These are phyloP conservation scores for Chloebia gouldiae DNA, from an alignment of 2,113 vertebrate species.

Conservation along the genomic window DNA sequence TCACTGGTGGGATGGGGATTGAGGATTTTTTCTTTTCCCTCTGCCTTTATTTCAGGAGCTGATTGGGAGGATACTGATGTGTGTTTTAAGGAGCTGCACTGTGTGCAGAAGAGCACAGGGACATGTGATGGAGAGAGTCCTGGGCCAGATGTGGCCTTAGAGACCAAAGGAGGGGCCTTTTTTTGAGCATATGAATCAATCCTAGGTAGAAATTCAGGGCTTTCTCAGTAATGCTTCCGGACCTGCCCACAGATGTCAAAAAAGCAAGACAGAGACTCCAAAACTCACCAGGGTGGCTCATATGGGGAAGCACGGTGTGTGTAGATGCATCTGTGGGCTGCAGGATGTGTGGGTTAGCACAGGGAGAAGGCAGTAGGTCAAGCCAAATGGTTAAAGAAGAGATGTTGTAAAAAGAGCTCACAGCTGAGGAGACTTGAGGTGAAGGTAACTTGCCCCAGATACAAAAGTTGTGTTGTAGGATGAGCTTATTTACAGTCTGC, in stretches of 20 bases:
- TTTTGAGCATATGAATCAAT: neutral
- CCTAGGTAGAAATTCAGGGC: neutral
- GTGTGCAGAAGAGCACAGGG: neutral
- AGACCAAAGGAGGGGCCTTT: neutral
- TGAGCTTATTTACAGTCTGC: neutral
- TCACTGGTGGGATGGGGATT: neutral
- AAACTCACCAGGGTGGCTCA: neutral
- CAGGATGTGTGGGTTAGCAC: neutral
- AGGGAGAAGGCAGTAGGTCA: neutral
- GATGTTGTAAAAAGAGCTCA: neutral
- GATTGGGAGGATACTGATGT: neutral
- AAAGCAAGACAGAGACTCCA: neutral
- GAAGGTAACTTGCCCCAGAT: neutral
- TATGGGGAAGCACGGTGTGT: neutral
- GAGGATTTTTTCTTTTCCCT: neutral
- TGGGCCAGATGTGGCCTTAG: neutral
- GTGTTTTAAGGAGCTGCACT: neutral
- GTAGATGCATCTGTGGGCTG: neutral
- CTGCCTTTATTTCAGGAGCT: neutral
- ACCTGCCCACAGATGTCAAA: neutral
- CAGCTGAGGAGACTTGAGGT: neutral
- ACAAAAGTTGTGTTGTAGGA: neutral
- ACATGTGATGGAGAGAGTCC: neutral
- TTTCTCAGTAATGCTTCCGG: neutral
- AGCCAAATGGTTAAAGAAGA: neutral